A percentile compares a stretch with the other conserved stretches of the same genome.
These are phyloP conservation scores for Alsophila aescularia DNA, from an alignment of 2,888 invertebrate genomes.

Conservation along the genomic window DNA sequence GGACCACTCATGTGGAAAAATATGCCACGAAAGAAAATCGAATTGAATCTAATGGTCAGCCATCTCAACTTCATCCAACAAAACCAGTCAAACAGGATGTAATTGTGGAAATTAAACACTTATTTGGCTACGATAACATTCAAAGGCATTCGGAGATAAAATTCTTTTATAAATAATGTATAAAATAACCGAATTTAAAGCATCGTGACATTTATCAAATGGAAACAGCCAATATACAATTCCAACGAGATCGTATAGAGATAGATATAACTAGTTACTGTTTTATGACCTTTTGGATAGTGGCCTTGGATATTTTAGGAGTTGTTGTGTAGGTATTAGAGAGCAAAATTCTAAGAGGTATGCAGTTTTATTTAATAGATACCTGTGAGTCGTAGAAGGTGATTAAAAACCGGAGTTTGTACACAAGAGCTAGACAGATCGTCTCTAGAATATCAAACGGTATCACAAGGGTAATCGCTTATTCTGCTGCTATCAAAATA, in stretches of 20 bases:
- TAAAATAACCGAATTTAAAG: too few relatives aligned
- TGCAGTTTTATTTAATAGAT: neutral
- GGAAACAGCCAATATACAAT: neutral
- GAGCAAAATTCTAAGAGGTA: neutral
- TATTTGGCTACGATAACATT: neutral
- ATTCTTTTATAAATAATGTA: neutral
- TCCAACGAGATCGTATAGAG: slow-evolving; percentile 5
- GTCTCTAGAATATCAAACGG: too few relatives aligned
- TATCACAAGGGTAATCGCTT: too few relatives aligned
- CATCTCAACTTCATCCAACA: slow-evolving; percentile 1
- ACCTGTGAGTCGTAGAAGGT: neutral
- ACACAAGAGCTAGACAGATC: neutral
- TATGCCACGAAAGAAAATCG: neutral
- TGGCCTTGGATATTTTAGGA: slow-evolving; percentile 9
- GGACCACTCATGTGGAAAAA: slow-evolving; percentile 2
- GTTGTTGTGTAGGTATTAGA: neutral
- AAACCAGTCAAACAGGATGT: slow-evolving; percentile 5
- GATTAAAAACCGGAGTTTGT: neutral
- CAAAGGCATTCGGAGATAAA: neutral
- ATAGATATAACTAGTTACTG: slow-evolving; percentile 6
- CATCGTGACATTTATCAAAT: neutral
- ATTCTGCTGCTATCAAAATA: too few relatives aligned
- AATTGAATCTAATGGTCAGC: slow-evolving; percentile 16
- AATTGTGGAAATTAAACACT: neutral
- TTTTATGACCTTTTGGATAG: slow-evolving; percentile 19